Evolutionary conservation across 2,797 vertebrate genomes (phyloP).

Genomic region (Caiman crocodilus): DNA sequence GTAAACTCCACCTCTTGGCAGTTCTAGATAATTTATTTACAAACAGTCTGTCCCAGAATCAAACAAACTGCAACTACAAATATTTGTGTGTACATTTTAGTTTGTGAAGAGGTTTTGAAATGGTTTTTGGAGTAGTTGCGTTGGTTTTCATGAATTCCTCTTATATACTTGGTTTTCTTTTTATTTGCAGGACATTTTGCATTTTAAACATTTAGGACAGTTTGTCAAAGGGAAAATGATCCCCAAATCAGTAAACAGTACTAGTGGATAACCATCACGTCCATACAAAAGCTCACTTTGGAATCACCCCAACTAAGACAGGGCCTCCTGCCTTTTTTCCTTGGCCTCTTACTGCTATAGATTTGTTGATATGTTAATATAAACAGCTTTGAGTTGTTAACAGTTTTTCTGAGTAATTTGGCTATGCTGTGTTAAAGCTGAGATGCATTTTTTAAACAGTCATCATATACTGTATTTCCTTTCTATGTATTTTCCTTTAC

Average conservation of each 20-base stretch:
- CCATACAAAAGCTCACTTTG: background rate
- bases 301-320: background rate
- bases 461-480: background rate
- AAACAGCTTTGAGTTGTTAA: background rate
- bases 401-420: background rate
- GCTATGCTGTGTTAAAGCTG: background rate
- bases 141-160: background rate
- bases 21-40: conserved; percentile 29
- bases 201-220: conserved; percentile 9
- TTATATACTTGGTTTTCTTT: background rate
- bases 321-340: background rate
- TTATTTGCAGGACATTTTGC: background rate
- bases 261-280: background rate
- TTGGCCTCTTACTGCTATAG: background rate
- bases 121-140: background rate
- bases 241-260: background rate
- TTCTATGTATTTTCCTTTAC: background rate
- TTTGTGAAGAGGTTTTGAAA: background rate
- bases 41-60: conserved; percentile 44
- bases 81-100: background rate
- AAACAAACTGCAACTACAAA: conserved; percentile 37
- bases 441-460: background rate
- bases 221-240: background rate
- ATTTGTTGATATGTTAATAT: background rate
- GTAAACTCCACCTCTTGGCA: conserved; percentile 57